phyloP scores from a whole-genome alignment of 2,113 vertebrate genomes.

The Archilochus colubris region DNA sequence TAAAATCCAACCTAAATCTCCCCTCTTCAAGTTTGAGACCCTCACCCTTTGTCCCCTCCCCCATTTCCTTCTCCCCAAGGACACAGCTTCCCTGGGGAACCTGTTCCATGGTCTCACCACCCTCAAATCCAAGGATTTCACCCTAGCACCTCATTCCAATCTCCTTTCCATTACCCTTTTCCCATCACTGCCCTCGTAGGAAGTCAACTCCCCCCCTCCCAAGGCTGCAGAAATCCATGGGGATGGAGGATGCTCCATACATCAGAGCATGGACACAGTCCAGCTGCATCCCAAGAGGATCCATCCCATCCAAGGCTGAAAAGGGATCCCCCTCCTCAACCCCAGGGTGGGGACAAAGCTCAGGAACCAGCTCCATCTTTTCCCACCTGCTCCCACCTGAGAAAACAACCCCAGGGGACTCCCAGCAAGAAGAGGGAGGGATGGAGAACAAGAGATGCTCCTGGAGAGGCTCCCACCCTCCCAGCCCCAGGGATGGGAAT shows the following conservation, averaged over 20 bases:
- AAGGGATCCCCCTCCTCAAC: rapidly evolving
- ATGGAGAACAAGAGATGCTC: not conserved
- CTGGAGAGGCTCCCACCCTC: not conserved
- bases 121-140: too few relatives aligned
- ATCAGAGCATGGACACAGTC: not conserved
- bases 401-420: not conserved
- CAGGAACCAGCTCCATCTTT: not conserved
- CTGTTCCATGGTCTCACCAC: too few relatives aligned
- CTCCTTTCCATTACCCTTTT: too few relatives aligned
- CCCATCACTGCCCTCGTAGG: too few relatives aligned
- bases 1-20: too few relatives aligned
- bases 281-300: not conserved
- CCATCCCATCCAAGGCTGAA: rapidly evolving
- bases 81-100: too few relatives aligned
- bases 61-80: too few relatives aligned
- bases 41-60: too few relatives aligned
- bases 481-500: rapidly evolving
- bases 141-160: too few relatives aligned
- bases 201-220: not conserved
- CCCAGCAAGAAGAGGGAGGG: not conserved
- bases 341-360: too few relatives aligned
- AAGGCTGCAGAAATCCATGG: not conserved
- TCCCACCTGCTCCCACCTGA: not conserved
- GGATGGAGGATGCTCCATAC: not conserved
- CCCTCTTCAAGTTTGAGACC: too few relatives aligned